Conservation (phyloP, 1,140 invertebrate genomes). For the Stegodyphus mimosarum region DNA sequence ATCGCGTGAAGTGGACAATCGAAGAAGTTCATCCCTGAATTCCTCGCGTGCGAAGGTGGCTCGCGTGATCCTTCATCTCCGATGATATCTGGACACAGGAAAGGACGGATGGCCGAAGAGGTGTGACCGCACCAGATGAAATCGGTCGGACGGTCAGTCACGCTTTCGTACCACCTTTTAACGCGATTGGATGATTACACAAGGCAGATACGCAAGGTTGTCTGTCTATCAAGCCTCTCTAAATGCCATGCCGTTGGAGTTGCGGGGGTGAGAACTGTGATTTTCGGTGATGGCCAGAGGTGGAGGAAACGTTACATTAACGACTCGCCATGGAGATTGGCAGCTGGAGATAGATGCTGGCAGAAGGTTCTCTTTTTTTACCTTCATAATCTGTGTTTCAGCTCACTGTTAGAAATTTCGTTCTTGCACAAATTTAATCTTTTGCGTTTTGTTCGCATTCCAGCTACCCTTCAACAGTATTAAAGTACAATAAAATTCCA, state of each 20-base stretch:
- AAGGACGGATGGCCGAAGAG: conserved; percentile 21
- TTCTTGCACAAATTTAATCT: too few species aligned
- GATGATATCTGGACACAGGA: conserved; percentile 45
- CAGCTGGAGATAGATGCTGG: too few species aligned
- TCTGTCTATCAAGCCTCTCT: conserved; percentile 15
- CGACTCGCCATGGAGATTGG: too few species aligned
- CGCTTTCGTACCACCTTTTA: conserved; percentile 48
- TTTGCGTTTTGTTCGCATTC: too few species aligned
- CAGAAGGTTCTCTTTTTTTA: too few species aligned
- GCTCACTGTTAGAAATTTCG: too few species aligned
- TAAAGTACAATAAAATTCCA: too few species aligned
- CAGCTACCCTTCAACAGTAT: too few species aligned
- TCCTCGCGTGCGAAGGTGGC: conserved; percentile 9
- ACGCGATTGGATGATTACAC: conserved; percentile 56
- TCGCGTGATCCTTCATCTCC: conserved; percentile 48
- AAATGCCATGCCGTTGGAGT: background rate
- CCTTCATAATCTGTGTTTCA: too few species aligned
- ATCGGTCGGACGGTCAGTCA: conserved; percentile 44
- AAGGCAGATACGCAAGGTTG: conserved; percentile 9
- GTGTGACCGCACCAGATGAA: conserved; percentile 54
- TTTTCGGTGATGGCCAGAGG: background rate
- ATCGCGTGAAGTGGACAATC: conserved; percentile 40
- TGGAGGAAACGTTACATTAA: background rate
- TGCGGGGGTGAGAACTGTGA: background rate
- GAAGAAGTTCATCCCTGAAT: background rate